Evolutionary conservation across 2,113 vertebrate genomes (phyloP).

Genomic region (human): DNA sequence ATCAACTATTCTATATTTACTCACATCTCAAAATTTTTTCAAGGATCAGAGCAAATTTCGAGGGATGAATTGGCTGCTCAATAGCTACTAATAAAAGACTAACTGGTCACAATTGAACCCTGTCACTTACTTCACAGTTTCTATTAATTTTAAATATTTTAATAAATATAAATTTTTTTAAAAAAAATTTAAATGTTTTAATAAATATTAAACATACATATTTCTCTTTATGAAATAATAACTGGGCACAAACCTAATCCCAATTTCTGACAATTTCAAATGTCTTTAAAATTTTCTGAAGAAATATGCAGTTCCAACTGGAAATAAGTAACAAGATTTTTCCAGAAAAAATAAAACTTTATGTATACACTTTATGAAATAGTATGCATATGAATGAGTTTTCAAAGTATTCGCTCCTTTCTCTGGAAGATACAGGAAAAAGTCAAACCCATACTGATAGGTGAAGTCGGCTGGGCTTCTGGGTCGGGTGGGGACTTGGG

Average conservation of each 20-base stretch:
- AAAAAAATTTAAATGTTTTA: background rate
- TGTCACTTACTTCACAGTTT: background rate
- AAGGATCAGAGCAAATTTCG: background rate
- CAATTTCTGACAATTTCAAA: background rate
- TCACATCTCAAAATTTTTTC: background rate
- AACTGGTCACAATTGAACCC: background rate
- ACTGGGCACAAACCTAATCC: background rate
- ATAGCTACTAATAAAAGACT: background rate
- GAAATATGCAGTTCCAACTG: background rate
- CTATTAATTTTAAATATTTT: background rate
- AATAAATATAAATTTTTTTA: background rate
- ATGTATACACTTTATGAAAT: background rate
- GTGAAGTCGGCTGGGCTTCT: too few species aligned
- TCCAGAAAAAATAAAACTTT: background rate
- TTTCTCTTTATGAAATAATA: constrained; percentile 2
- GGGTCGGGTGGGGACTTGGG: accelerated
- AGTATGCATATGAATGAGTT: background rate
- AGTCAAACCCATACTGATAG: background rate
- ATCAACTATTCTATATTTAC: background rate
- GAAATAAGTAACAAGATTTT: background rate
- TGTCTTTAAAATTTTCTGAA: background rate
- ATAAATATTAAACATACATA: background rate
- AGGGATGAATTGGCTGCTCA: background rate
- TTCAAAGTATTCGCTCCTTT: background rate
- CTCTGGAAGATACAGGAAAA: background rate